Conservation (phyloP, 2,888 invertebrate genomes). For the Lepidonotus clava region DNA sequence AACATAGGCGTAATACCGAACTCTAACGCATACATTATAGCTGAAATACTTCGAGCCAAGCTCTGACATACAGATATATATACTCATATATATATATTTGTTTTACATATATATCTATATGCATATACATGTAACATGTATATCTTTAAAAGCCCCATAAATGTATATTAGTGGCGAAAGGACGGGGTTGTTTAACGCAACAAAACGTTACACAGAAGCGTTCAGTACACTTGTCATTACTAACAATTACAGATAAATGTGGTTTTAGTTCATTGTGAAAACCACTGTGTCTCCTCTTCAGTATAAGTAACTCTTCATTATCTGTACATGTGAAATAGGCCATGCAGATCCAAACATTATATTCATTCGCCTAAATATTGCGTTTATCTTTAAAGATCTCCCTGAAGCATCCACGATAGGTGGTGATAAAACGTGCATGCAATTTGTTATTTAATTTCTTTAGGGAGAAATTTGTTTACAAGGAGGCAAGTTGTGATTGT, state of each 20-base stretch:
- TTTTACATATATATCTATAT: constrained; percentile 33
- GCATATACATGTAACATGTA: not conserved
- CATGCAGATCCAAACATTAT: too few relatives aligned
- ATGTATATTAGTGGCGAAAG: not conserved
- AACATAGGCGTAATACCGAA: not conserved
- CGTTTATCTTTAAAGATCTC: too few relatives aligned
- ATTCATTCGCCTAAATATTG: too few relatives aligned
- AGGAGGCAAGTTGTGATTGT: too few relatives aligned
- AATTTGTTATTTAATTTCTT: too few relatives aligned
- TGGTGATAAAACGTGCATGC: too few relatives aligned
- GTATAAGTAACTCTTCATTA: not conserved
- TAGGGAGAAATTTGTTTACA: too few relatives aligned
- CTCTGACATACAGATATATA: constrained; percentile 25
- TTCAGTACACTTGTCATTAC: constrained; percentile 8
- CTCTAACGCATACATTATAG: not conserved
- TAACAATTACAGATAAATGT: not conserved
- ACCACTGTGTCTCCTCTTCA: not conserved
- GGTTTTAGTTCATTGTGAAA: too few relatives aligned
- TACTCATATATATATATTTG: not conserved
- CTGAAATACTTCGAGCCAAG: constrained; percentile 27
- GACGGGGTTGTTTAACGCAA: constrained; percentile 30
- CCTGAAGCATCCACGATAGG: too few relatives aligned
- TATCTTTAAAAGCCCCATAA: constrained; percentile 39
- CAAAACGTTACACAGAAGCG: not conserved
- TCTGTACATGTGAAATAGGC: too few relatives aligned